Base-by-base conservation (phyloP, 2,888 invertebrate genomes). In the Trachelus tabidus region DNA sequence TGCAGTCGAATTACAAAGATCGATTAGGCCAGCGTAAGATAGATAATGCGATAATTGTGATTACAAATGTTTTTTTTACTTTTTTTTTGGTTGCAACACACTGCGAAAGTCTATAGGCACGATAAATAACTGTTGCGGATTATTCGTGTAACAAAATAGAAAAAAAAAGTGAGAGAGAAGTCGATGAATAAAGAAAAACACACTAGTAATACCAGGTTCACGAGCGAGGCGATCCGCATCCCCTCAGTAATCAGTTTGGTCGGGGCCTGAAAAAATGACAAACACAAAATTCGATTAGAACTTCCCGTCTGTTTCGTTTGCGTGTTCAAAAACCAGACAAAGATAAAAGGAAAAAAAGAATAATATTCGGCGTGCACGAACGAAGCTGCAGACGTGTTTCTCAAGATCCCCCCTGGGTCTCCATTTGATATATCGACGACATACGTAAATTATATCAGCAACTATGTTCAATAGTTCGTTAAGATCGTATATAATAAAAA, bases 171-270 rank as follows among this genome's bases (percentile, higher is more conserved):
- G 31, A 1, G 34, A 76, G 31, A n/a, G 35, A 76, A 81, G 68
- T 34, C 56, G 75, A 75, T 23, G 33, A 30, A 75, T 56, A 23
- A 56, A 34, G 56, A 35, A 77, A 86, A 87, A 85, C 88, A 87
- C 87, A 85, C 86, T 86, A 86, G 82, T 83, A 85, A 85, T 84
- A 84, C 79, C 83, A 84, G 81, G 79, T 85, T 81, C 81, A 80
- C 79, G 78, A 80, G 80, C 81, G 77, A 74, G 82, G 80, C 81
- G 80, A 34, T 73, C 56, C 56, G 34, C n/a, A 40, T 69, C 73
- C 80, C 73, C 82, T 90, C 85, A 91, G 82, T 90, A 91, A 85
- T 91, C 91, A 78, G 89, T 90, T 80, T 89, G 88, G 79, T 91
- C 91, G 82, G 91, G 90, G 87, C 89, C 91, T 91, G 88, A 81